Conservation (phyloP, 2,888 invertebrate species). For the Cheilosia vulpina region DNA sequence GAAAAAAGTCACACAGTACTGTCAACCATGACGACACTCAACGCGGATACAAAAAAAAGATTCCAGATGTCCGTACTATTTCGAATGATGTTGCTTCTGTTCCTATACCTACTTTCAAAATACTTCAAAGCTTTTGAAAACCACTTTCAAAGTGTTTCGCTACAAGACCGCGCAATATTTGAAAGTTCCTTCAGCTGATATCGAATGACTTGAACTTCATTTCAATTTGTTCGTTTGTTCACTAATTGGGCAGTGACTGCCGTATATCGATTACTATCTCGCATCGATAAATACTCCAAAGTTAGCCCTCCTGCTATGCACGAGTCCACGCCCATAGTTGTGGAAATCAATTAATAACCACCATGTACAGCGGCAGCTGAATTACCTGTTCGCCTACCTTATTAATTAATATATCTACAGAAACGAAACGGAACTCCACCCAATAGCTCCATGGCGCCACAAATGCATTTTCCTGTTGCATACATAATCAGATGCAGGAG, state of each 20-base stretch:
- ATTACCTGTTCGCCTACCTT: slow-evolving; percentile 47
- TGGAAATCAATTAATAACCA: slow-evolving; percentile 35
- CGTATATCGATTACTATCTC: neutral
- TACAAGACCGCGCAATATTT: too few species aligned
- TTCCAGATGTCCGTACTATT: too few species aligned
- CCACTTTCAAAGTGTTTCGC: too few species aligned
- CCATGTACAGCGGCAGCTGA: slow-evolving; percentile 17
- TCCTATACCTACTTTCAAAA: too few species aligned
- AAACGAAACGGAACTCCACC: slow-evolving; percentile 9
- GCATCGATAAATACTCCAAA: slow-evolving; percentile 23
- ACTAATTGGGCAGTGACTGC: neutral
- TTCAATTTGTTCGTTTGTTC: neutral
- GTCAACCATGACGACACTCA: too few species aligned
- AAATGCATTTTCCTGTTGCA: slow-evolving; percentile 56
- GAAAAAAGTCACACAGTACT: too few species aligned
- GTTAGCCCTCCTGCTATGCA: neutral
- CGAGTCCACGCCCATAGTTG: neutral
- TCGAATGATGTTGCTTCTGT: too few species aligned
- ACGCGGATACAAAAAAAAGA: too few species aligned
- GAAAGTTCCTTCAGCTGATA: neutral
- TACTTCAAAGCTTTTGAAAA: too few species aligned
- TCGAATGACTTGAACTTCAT: neutral
- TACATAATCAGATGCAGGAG: slow-evolving; percentile 52
- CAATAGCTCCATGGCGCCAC: slow-evolving; percentile 58
- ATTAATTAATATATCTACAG: slow-evolving; percentile 40